Base-by-base conservation (phyloP, 1,140 invertebrate genomes). In the Conopomorpha cramerella region DNA sequence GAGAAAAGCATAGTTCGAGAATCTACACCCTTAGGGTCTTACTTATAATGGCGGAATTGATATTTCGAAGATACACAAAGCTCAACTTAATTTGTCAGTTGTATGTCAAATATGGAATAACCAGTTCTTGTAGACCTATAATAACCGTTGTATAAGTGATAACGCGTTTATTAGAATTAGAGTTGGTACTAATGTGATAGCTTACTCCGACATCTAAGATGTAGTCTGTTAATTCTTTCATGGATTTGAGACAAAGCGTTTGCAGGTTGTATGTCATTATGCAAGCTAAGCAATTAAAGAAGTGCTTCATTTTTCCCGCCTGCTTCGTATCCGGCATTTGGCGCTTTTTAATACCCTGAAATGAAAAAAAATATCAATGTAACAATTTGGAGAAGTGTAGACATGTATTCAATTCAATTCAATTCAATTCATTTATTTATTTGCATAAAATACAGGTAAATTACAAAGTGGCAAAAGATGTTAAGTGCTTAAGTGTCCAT, bases 201-300 rank as follows among this genome's bases (percentile, higher is more conserved):
- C 80, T 78, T 81, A 93, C 91, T 49, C 84, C 82, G 49, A 86
- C 83, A 58, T 91, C 86, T 29, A 84, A 77, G 8, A 95, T 80
- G 46, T 90, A 91, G 36, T 90, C 73, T 2, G 87, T 86, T 51
- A 86, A 95, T 39, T 92, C 88, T 30, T 83, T 71, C 37, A 95
- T 82, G 8, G 92, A 94, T 45, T 87, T 83, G n/a, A 93, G 67
- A 42, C 88, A 90, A 16, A 95, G 63, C 16, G 82, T 82, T 64
- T 93, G 90, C 14, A 96, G 67, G 51, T 94, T 89, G 45, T 86
- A 86, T 3, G 91, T 90, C 93, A 96, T 95, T 11, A 95, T 77
- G n/a, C 86, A 86, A 4, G 89, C 87, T 1, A 94, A 83, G 51
- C 90, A 91, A 55, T 93, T 89, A 54, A 90, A 95, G 73, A 95